phyloP scores from a whole-genome alignment of 1,140 invertebrate species.

The Nilaparvata lugens region DNA sequence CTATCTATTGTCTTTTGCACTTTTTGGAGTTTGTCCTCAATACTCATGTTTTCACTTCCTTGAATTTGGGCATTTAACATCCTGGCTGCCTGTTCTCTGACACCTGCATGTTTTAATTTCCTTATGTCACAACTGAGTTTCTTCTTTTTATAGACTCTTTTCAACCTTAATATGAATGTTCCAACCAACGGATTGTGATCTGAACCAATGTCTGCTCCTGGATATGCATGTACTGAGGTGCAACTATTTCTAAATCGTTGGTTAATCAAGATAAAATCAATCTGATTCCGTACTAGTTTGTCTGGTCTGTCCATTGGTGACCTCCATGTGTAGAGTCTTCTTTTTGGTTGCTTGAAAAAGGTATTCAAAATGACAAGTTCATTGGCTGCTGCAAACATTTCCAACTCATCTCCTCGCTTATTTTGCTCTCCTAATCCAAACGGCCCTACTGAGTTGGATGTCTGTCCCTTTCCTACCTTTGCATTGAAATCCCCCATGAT shows the following conservation, averaged over 20 bases:
- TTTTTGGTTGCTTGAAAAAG: conserved; percentile 27
- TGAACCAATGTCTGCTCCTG: conserved; percentile 16
- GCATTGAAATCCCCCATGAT: conserved; percentile 29
- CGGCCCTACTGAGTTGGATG: conserved; percentile 10
- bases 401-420: conserved; percentile 26
- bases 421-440: conserved; percentile 28
- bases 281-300: conserved; percentile 31
- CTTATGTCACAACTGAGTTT: background rate
- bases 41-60: conserved; percentile 10
- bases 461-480: conserved; percentile 24
- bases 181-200: conserved; percentile 30
- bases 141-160: background rate
- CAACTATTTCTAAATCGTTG: conserved; percentile 28
- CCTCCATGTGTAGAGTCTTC: conserved; percentile 33
- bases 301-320: conserved; percentile 27
- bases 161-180: conserved; percentile 12
- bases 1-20: background rate
- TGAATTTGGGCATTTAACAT: conserved; percentile 5
- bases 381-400: conserved; percentile 30
- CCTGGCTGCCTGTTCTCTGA: conserved; percentile 1
- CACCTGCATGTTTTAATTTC: conserved; percentile 5
- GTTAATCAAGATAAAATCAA: conserved; percentile 31
- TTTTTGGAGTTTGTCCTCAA: background rate
- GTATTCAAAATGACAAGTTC: conserved; percentile 29
- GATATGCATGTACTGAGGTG: conserved; percentile 28